phyloP scores from a whole-genome alignment of 2,797 vertebrate genomes.

The Leucoraja ocellata region DNA sequence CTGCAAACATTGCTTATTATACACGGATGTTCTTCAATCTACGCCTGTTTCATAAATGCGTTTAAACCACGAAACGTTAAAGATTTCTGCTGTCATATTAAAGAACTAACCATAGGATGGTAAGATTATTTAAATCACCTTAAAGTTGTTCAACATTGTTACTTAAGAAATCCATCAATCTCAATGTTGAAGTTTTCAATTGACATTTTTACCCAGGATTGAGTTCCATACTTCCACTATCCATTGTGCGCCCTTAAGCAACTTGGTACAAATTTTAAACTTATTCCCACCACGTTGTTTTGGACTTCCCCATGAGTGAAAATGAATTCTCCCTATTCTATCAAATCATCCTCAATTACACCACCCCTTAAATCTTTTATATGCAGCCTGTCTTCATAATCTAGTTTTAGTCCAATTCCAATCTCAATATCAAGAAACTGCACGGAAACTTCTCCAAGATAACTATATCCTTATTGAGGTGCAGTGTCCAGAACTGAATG shows the following conservation, averaged over 20 bases:
- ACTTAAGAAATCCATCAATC: background rate
- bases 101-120: background rate
- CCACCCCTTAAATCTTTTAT: background rate
- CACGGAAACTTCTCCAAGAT: background rate
- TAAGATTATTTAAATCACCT: background rate
- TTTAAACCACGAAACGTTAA: no score
- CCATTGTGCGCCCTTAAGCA: background rate
- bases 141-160: background rate
- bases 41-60: no score
- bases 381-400: background rate
- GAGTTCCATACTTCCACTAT: background rate
- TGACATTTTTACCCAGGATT: background rate
- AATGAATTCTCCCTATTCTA: background rate
- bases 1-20: no score
- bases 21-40: no score
- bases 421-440: background rate
- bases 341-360: slow-evolving; percentile 10
- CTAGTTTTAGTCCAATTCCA: background rate
- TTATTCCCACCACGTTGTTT: background rate
- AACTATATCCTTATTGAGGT: background rate
- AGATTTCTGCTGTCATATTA: no score
- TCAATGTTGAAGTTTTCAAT: background rate
- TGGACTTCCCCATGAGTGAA: background rate
- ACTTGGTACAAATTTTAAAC: background rate
- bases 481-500: background rate